Percentiles rank a stretch among this genome's conserved stretches.
These are phyloP conservation scores for Saturnia japonica DNA, from an alignment of 2,888 invertebrate species.

Conservation along the genomic window DNA sequence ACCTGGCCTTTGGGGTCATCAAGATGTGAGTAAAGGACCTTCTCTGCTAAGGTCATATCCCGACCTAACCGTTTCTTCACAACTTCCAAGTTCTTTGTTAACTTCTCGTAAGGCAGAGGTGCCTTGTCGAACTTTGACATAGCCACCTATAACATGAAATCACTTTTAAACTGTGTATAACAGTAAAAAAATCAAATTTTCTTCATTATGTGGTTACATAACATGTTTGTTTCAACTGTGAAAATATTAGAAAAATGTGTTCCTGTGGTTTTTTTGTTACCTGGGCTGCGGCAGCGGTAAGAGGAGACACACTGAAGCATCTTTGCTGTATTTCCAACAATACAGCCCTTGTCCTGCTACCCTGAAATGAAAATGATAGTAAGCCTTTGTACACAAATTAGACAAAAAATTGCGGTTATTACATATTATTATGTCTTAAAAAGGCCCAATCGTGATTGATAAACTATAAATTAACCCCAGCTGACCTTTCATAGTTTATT, in stretches of 20 bases:
- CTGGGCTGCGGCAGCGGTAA: conserved; percentile 88
- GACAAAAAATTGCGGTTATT: conserved; percentile 8
- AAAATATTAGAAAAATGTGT: conserved; percentile 51
- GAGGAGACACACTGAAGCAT: conserved; percentile 92
- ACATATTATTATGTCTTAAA: conserved; percentile 3
- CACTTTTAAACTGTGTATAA: conserved; percentile 31
- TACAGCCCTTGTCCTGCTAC: conserved; percentile 78
- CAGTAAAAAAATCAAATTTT: conserved; percentile 13
- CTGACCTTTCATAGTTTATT: conserved; percentile 57
- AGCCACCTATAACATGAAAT: conserved; percentile 83
- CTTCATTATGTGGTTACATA: conserved; percentile 68
- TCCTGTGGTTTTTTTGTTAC: conserved; percentile 49
- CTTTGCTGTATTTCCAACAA: conserved; percentile 86
- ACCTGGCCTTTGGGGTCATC: conserved; percentile 95
- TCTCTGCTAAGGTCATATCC: conserved; percentile 97
- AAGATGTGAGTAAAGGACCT: conserved; percentile 98
- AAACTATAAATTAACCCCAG: conserved; percentile 25
- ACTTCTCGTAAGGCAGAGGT: conserved; percentile 92
- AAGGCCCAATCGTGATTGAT: conserved; percentile 19
- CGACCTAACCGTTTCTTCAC: conserved; percentile 94
- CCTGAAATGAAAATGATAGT: conserved; percentile 59
- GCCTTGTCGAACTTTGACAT: conserved; percentile 95
- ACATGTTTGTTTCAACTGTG: conserved; percentile 57
- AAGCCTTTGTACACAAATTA: not conserved
- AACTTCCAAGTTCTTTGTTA: conserved; percentile 87